phyloP scores from a whole-genome alignment of 2,797 vertebrate species.

The Nyctibius grandis region DNA sequence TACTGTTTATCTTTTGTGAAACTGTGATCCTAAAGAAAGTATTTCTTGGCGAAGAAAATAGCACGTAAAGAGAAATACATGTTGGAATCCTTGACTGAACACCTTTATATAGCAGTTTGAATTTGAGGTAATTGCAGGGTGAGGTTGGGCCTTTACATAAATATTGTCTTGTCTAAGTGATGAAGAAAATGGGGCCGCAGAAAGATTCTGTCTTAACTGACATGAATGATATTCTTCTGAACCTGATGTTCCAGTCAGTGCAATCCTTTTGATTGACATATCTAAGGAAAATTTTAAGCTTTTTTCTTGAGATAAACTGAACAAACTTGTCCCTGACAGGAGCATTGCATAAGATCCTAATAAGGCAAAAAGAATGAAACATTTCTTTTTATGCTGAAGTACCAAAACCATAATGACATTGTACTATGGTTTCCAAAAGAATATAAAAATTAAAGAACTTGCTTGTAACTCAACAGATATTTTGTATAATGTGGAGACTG shows the following conservation, averaged over 20 bases:
- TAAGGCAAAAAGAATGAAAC: not conserved
- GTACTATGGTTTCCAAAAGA: not conserved
- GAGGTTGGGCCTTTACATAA: not conserved
- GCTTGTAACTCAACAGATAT: not conserved
- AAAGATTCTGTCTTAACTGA: not conserved
- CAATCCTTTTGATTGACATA: not conserved
- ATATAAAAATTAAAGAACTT: not conserved
- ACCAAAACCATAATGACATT: not conserved
- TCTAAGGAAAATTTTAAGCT: not conserved
- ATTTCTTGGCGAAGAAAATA: not conserved
- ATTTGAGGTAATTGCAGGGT: not conserved
- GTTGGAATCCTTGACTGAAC: not conserved
- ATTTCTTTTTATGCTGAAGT: not conserved
- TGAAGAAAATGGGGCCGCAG: not conserved
- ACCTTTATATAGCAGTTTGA: not conserved
- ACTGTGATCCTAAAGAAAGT: not conserved
- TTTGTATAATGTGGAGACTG: not conserved
- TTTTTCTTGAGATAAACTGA: slow-evolving; percentile 22
- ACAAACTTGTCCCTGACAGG: slow-evolving; percentile 1
- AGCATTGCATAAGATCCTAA: slow-evolving; percentile 7
- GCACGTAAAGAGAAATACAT: not conserved
- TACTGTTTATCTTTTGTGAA: not conserved
- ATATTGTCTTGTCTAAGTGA: not conserved
- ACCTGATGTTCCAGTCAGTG: not conserved
- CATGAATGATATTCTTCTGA: slow-evolving; percentile 5